Evolutionary conservation across 1,140 invertebrate genomes (phyloP).

Genomic region (Atta cephalotes): DNA sequence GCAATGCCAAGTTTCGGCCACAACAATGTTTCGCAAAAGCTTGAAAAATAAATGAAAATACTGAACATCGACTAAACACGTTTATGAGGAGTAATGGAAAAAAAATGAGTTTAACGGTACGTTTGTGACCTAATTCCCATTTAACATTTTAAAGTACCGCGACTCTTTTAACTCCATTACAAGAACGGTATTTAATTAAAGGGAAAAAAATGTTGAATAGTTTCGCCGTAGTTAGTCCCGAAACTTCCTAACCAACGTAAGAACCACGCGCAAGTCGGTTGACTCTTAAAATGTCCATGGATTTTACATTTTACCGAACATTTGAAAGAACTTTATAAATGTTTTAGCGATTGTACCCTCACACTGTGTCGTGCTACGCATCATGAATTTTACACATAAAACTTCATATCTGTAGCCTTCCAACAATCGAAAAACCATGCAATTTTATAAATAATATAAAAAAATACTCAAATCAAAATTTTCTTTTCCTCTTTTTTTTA

Average conservation of each 20-base stretch:
- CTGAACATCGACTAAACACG: slow-evolving; percentile 29
- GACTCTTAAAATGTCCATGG: slow-evolving; percentile 47
- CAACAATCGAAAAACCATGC: slow-evolving; percentile 26
- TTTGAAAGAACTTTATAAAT: slow-evolving; percentile 54
- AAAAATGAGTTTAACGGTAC: slow-evolving; percentile 54
- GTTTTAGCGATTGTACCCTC: slow-evolving; percentile 20
- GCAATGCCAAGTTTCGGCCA: slow-evolving; percentile 48
- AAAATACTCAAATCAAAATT: slow-evolving; percentile 52
- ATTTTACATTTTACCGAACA: not conserved
- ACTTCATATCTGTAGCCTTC: slow-evolving; percentile 5
- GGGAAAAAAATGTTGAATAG: slow-evolving; percentile 47
- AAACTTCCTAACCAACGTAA: slow-evolving; percentile 33
- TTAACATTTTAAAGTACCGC: slow-evolving; percentile 52
- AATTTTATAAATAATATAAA: slow-evolving; percentile 23
- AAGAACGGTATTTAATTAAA: slow-evolving; percentile 56
- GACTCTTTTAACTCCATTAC: slow-evolving; percentile 57
- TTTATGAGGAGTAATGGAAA: slow-evolving; percentile 44
- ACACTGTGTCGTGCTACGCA: not conserved
- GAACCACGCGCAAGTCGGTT: slow-evolving; percentile 32
- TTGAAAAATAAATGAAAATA: slow-evolving; percentile 59
- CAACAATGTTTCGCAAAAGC: slow-evolving; percentile 31
- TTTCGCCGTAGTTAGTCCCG: slow-evolving; percentile 34
- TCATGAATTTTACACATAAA: slow-evolving; percentile 49
- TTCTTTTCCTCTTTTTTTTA: not conserved
- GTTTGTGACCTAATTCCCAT: slow-evolving; percentile 56